These are phyloP conservation scores for Cylindroiulus punctatus DNA, from an alignment of 2,888 invertebrate genomes.

Conservation along the genomic window DNA sequence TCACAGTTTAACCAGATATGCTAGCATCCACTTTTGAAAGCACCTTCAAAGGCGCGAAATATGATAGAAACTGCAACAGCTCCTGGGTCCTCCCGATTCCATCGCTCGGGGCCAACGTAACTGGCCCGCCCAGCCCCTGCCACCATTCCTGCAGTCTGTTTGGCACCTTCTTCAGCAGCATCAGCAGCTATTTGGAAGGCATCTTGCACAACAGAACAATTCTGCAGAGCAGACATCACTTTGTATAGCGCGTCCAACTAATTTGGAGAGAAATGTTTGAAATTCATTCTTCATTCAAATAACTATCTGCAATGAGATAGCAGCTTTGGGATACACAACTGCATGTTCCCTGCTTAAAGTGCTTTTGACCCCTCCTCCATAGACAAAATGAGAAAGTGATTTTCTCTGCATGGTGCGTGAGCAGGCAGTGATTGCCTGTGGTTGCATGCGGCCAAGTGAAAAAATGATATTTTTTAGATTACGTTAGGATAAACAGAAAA, in stretches of 20 bases:
- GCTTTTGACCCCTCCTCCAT: too few species aligned
- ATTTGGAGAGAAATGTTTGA: neutral
- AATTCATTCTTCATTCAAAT: too few species aligned
- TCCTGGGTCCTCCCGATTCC: slow-evolving; percentile 68
- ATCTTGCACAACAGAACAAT: neutral
- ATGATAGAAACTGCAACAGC: slow-evolving; percentile 66
- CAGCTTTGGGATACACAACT: too few species aligned
- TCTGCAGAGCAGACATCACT: neutral
- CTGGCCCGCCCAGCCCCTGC: slow-evolving; percentile 78
- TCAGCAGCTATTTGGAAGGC: slow-evolving; percentile 57
- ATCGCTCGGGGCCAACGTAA: slow-evolving; percentile 71
- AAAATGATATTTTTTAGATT: too few species aligned
- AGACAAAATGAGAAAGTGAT: too few species aligned
- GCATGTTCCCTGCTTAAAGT: too few species aligned
- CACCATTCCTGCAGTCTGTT: slow-evolving; percentile 65
- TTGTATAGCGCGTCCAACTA: slow-evolving; percentile 52
- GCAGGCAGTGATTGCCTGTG: too few species aligned
- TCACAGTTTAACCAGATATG: neutral
- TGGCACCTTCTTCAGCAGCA: slow-evolving; percentile 64
- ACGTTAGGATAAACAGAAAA: too few species aligned
- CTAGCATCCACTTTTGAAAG: slow-evolving; percentile 17
- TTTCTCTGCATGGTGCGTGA: too few species aligned
- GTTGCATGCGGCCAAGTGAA: too few species aligned
- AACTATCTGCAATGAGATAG: too few species aligned
- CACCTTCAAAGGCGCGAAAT: slow-evolving; percentile 54